These are phyloP conservation scores for Pseudocheirus occidentalis DNA, from an alignment of 2,797 vertebrate genomes.

Conservation along the genomic window DNA sequence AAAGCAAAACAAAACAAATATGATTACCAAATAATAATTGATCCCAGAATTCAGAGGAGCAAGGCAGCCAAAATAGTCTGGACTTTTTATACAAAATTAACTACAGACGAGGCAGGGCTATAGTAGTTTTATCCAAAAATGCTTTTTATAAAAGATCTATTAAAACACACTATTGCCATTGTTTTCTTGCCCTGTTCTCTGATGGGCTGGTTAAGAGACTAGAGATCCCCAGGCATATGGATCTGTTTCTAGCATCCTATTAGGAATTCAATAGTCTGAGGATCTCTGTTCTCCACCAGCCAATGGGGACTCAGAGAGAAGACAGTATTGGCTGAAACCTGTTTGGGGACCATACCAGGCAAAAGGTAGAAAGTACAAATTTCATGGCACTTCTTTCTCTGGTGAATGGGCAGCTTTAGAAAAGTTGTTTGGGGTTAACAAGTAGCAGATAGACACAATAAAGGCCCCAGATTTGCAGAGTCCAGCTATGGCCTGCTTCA, in stretches of 20 bases:
- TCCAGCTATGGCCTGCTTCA: background rate
- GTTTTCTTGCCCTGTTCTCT: constrained; percentile 59
- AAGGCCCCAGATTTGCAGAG: background rate
- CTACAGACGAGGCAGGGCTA: constrained; percentile 62
- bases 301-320: constrained; percentile 50
- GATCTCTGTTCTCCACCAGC: constrained; percentile 53
- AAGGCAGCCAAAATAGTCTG: constrained; percentile 68
- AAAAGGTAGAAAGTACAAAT: background rate
- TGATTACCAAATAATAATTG: constrained; percentile 76
- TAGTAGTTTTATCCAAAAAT: constrained; percentile 71
- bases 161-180: constrained; percentile 63
- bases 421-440: constrained; percentile 52
- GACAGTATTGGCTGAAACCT: background rate
- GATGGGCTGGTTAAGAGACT: constrained; percentile 69
- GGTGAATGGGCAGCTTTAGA: constrained; percentile 42
- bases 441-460: constrained; percentile 12
- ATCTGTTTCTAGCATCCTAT: constrained; percentile 70
- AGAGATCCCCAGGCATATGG: constrained; percentile 75
- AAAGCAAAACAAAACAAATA: constrained; percentile 13
- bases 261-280: constrained; percentile 72
- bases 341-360: background rate
- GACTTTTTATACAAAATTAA: constrained; percentile 73
- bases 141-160: constrained; percentile 38
- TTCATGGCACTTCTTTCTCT: constrained; percentile 34
- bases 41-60: constrained; percentile 63